Evolutionary conservation across 2,888 invertebrate species (phyloP), one percentile per base, ranked within the genome.

Genomic region (Erynnis tages): DNA sequence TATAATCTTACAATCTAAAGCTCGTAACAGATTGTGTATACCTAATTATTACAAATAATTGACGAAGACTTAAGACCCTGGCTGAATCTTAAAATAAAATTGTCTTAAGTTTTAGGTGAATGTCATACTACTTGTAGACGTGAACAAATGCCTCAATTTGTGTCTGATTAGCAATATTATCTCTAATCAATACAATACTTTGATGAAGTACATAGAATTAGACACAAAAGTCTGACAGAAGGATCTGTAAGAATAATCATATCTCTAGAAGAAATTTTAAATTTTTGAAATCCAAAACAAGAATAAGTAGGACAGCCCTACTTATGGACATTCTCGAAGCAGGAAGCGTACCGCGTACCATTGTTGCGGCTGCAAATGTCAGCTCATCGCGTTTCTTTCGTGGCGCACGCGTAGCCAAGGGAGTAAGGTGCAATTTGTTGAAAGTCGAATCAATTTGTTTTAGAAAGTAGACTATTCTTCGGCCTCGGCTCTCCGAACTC

Each of bases 381-480:
- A 79, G 74, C 61, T 60, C 73, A 69, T 71, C 73, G 57, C 49
- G 67, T 68, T 67, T 63, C 64, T 58, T 65, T 58, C 44, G 4
- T 41, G 25, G 67, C 62, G 69, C 67, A 65, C 17, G 35, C 46
- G 54, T 57, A 54, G 41, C 58, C 62, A 60, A 55, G 63, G 60
- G 60, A 60, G 63, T 67, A 53, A 44, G 60, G 67, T 63, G 76
- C 76, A 82, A 83, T 84, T 82, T 82, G 79, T 79, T 79, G 86
- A 86, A 86, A 87, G 86, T 82, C 68, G 71, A 80, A 85, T 82
- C 85, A 81, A 86, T 86, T 86, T 83, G 76, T 78, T 81, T 84
- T 87, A 86, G 86, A 87, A 86, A 87, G 86, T 81, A 71, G 69
- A 73, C 66, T 77, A 71, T 72, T 66, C 71, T 73, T 67, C 65